Conservation (phyloP, 2,113 vertebrate genomes). For the Heterocephalus glaber region DNA sequence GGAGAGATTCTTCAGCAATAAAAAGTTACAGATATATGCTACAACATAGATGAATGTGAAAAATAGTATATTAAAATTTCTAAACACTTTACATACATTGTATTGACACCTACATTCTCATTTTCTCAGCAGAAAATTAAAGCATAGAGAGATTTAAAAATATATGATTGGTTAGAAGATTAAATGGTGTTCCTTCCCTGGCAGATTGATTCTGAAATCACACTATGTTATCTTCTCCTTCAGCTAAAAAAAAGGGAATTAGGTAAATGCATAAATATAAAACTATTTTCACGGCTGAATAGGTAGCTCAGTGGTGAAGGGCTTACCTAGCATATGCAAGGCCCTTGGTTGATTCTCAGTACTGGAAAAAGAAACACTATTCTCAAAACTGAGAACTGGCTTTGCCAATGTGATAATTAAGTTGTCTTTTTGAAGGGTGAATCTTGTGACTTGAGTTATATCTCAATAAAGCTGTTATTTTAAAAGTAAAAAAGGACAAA, state of each 20-base stretch:
- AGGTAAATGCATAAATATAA: neutral
- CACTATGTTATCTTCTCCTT: neutral
- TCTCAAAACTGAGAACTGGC: neutral
- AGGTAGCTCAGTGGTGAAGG: neutral
- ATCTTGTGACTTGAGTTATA: neutral
- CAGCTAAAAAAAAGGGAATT: neutral
- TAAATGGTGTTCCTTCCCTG: neutral
- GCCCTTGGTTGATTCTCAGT: neutral
- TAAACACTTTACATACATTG: neutral
- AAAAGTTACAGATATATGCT: neutral
- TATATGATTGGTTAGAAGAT: neutral
- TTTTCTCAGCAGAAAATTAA: neutral
- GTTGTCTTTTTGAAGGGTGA: neutral
- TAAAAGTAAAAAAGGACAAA: neutral
- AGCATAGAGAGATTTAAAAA: neutral
- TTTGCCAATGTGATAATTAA: neutral
- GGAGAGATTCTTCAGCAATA: neutral
- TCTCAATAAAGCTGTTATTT: neutral
- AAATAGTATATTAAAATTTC: neutral
- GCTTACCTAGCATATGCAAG: neutral
- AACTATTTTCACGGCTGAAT: neutral
- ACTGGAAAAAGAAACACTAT: neutral
- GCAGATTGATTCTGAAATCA: neutral
- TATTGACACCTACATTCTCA: neutral
- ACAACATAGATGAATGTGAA: neutral